Base-by-base conservation (phyloP, 2,888 invertebrate species). In the Amphipyra tragopoginis region DNA sequence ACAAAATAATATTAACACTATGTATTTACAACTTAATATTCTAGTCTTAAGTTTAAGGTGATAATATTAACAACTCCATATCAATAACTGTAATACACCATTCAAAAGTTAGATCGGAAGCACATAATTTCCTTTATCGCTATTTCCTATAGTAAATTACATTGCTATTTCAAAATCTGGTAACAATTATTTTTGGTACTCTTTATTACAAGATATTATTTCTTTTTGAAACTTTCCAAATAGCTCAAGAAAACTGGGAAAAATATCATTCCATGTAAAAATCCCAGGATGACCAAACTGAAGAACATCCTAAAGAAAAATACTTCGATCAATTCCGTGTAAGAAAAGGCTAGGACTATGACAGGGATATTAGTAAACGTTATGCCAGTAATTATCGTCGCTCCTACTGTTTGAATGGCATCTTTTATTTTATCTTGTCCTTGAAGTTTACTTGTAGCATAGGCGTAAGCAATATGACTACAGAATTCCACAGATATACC, bases 241-340 rank as follows among this genome's bases (percentile, higher is more conserved):
- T 97, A 97, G 89, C 98, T 98, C 60, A 99, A 95, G 9, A 99
- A 87, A 5, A 98, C 98, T 5, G 99, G 99, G 84, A 99, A 95
- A 85, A 99, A 97, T 80, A 99, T 95, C 77, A 99, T 96, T 4
- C 99, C 99, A 85, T 99, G 99, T 0, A 97, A 92, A 0, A 99
- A 98, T 5, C 99, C 99, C 82, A 99, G 96, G 11, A 99, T 82
- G 1, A 99, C 99, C 78, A 99, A 98, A 55, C 98, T 97, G 68
- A 99, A 95, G 87, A 99, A 98, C 98, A 99, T 99, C 85, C 99
- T 96, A 90, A 99, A 99, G 93, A 99, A 99, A 87, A 98, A 99
- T 55, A 98, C 95, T 91, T 98, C 97, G 85, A 99, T 99, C n/a
- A 98, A 96, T 93, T 98, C 97, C 0, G 99, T 98, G 83, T 98